phyloP scores from a whole-genome alignment of 1,140 invertebrate species.

The Drosophila simulans region DNA sequence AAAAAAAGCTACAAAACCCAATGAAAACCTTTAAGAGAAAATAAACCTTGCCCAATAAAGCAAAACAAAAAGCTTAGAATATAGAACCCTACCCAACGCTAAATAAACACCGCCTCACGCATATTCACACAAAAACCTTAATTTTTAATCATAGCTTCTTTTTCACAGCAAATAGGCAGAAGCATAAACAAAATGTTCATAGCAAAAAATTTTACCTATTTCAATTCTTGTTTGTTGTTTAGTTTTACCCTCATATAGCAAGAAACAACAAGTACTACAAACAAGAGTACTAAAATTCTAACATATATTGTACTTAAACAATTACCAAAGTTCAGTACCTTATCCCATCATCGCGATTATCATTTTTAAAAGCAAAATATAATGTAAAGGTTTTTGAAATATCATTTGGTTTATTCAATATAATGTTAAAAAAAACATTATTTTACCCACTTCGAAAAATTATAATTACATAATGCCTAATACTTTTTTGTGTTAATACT shows the following conservation, averaged over 20 bases:
- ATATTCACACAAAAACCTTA: slow-evolving; percentile 47
- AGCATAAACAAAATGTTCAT: slow-evolving; percentile 17
- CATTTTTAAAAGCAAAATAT: slow-evolving; percentile 10
- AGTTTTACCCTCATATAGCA: neutral
- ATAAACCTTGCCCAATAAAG: slow-evolving; percentile 50
- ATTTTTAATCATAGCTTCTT: slow-evolving; percentile 73
- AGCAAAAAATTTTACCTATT: slow-evolving; percentile 8
- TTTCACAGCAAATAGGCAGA: slow-evolving; percentile 63
- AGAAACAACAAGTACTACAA: slow-evolving; percentile 78
- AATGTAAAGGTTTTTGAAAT: slow-evolving; percentile 19
- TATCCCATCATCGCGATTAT: slow-evolving; percentile 30
- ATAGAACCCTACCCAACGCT: slow-evolving; percentile 69
- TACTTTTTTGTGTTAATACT: slow-evolving; percentile 33
- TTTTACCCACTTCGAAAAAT: slow-evolving; percentile 1
- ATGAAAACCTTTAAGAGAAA: slow-evolving; percentile 42
- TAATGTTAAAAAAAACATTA: no score
- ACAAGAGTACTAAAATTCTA: slow-evolving; percentile 68
- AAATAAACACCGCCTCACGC: slow-evolving; percentile 43
- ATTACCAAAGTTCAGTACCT: slow-evolving; percentile 54
- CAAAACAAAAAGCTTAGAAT: slow-evolving; percentile 39
- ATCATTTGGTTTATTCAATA: slow-evolving; percentile 67
- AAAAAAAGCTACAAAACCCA: slow-evolving; percentile 53
- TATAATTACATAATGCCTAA: slow-evolving; percentile 28
- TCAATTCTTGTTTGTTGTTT: slow-evolving; percentile 36
- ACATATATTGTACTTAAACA: slow-evolving; percentile 56